A percentile compares a stretch with the other conserved stretches of the same genome.
Evolutionary conservation across 2,888 invertebrate species (phyloP).

Genomic region (Gnatocerus cornutus): DNA sequence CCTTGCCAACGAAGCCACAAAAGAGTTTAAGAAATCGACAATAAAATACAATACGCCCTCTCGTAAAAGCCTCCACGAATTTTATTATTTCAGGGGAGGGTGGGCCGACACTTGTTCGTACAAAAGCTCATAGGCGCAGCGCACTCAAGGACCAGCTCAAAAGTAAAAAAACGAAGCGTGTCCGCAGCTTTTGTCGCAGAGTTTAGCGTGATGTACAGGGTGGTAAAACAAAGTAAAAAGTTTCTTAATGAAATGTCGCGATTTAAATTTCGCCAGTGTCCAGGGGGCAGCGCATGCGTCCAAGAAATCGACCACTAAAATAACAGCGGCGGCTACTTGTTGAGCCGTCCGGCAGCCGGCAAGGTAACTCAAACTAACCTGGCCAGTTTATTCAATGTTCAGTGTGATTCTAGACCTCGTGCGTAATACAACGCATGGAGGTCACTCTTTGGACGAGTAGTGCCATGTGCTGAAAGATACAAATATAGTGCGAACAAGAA

Average conservation of each 20-base stretch:
- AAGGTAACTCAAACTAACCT: slow-evolving; percentile 61
- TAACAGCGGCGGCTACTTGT: slow-evolving; percentile 66
- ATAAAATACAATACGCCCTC: slow-evolving; percentile 12
- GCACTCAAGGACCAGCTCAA: not conserved
- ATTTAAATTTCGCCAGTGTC: slow-evolving; percentile 33
- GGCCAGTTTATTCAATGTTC: slow-evolving; percentile 61
- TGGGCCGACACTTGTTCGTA: slow-evolving; percentile 18
- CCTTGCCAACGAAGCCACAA: not conserved
- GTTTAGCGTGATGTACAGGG: too few species aligned
- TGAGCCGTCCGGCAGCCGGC: slow-evolving; percentile 66
- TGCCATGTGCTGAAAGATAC: slow-evolving; percentile 59
- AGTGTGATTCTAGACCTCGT: slow-evolving; percentile 68
- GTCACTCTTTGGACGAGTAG: slow-evolving; percentile 60
- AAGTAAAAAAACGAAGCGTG: not conserved
- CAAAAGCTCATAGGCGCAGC: slow-evolving; percentile 11
- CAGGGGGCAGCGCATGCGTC: slow-evolving; percentile 66
- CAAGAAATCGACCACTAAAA: slow-evolving; percentile 63
- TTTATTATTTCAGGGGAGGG: slow-evolving; percentile 16
- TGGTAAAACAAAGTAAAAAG: slow-evolving; percentile 9
- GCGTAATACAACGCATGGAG: slow-evolving; percentile 58
- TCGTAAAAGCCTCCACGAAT: not conserved
- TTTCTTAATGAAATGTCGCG: slow-evolving; percentile 25
- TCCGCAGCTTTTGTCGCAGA: too few species aligned
- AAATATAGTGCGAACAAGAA: slow-evolving; percentile 56
- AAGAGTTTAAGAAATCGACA: not conserved